Percentiles rank a stretch among this genome's conserved stretches.
These are phyloP conservation scores for Actinostola sp. DNA, from an alignment of 92 coral and sea anemone species.

Conservation along the genomic window DNA sequence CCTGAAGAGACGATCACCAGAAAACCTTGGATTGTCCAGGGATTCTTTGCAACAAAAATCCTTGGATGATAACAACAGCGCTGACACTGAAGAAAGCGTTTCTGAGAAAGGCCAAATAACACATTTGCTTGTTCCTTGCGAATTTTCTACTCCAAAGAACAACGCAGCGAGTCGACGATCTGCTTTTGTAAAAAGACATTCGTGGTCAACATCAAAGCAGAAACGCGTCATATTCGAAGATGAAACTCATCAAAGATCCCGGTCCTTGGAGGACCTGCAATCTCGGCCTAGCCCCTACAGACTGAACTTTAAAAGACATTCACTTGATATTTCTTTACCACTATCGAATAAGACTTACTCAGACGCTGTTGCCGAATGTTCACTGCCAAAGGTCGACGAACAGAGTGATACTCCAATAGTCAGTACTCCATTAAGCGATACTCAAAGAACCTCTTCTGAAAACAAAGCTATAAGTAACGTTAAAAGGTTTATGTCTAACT, in stretches of 20 bases:
- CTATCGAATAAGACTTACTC: neutral
- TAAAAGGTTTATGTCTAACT: constrained; percentile 18
- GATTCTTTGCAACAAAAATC: neutral
- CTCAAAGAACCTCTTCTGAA: neutral
- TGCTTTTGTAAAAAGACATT: constrained; percentile 41
- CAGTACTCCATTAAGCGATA: neutral
- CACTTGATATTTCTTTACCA: constrained; percentile 8
- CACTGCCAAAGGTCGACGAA: neutral
- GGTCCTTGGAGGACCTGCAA: constrained; percentile 7
- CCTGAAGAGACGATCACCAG: constrained; percentile 3
- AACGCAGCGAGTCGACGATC: constrained; percentile 48
- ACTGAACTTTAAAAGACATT: constrained; percentile 2
- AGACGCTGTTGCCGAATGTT: neutral
- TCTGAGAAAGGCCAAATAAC: neutral
- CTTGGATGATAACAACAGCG: neutral
- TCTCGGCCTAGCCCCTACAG: neutral
- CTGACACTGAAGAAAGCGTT: neutral
- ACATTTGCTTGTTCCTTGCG: constrained; percentile 3
- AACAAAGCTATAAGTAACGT: constrained; percentile 9
- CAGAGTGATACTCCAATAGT: neutral
- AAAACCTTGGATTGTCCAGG: neutral
- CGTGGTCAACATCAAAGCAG: constrained; percentile 65
- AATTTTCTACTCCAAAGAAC: constrained; percentile 1
- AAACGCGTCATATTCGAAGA: constrained; percentile 53
- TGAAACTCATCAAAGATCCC: constrained; percentile 16